A percentile compares a stretch with the other conserved stretches of the same genome.
phyloP scores from a whole-genome alignment of 2,113 vertebrate species.

The Sturnira hondurensis region DNA sequence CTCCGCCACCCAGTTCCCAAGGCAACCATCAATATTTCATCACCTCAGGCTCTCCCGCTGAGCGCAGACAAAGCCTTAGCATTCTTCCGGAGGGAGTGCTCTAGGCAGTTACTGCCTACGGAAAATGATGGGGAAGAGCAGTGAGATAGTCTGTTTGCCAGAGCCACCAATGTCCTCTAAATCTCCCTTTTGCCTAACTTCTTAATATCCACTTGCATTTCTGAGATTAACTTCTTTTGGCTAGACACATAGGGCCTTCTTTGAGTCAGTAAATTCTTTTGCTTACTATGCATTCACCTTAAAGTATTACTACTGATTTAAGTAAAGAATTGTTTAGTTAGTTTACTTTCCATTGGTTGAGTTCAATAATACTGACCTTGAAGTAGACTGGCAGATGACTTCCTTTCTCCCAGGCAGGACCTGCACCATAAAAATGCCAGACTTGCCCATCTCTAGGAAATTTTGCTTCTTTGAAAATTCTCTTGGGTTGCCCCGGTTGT shows the following conservation, averaged over 20 bases:
- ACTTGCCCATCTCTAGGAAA: neutral
- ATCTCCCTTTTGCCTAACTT: neutral
- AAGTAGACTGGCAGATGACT: neutral
- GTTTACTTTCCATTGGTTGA: neutral
- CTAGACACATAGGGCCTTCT: neutral
- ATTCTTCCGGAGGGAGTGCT: neutral
- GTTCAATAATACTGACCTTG: neutral
- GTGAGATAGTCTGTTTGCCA: neutral
- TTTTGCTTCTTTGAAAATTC: neutral
- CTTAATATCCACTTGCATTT: neutral
- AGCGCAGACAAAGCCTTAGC: conserved; percentile 14
- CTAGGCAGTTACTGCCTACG: neutral
- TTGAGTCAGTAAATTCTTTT: neutral
- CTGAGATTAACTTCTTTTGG: neutral
- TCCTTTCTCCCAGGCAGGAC: neutral
- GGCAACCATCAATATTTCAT: conserved; percentile 49
- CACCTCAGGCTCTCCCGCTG: neutral
- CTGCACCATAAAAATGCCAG: neutral
- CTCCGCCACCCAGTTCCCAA: neutral
- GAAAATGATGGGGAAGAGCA: neutral
- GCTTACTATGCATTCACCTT: neutral
- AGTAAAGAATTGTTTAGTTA: neutral
- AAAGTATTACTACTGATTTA: neutral
- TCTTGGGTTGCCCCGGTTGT: neutral
- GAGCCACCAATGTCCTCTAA: neutral